Evolutionary conservation across 53 echinoderm and acorn worm species (phyloP).

Genomic region (Zoroaster sp.): DNA sequence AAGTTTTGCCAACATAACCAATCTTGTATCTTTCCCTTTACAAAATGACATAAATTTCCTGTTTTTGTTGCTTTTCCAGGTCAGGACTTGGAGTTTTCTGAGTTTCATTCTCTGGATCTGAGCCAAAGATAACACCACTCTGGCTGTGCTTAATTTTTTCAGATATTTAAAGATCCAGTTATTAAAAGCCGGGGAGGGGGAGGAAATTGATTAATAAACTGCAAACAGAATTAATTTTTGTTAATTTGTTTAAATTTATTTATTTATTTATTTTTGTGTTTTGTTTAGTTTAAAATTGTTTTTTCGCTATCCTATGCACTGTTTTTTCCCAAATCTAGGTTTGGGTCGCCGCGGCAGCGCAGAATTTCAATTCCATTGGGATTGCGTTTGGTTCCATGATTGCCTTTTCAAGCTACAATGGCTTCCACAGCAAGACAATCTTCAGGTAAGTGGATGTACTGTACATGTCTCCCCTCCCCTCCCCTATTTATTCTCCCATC

Average conservation of each 20-base stretch:
- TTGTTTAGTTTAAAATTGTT: background rate
- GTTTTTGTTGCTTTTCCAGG: background rate
- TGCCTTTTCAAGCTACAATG: conserved; percentile 94
- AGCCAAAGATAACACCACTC: background rate
- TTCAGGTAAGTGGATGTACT: conserved; percentile 58
- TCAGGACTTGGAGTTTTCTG: background rate
- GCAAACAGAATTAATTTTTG: background rate
- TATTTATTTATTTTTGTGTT: background rate
- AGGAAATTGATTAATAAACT: background rate
- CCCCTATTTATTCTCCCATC: too few species aligned
- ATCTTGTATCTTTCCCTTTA: too few species aligned
- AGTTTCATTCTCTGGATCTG: background rate
- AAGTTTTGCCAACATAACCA: too few species aligned
- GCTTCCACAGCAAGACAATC: conserved; percentile 85
- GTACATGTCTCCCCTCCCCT: too few species aligned
- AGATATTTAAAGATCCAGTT: background rate
- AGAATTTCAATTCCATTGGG: conserved; percentile 98
- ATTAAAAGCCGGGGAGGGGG: background rate
- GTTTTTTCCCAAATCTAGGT: conserved; percentile 63
- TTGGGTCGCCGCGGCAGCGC: conserved; percentile 95
- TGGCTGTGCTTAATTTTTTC: background rate
- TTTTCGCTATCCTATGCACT: background rate
- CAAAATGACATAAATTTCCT: background rate
- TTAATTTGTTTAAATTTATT: background rate
- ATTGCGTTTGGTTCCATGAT: conserved; percentile 99